These are phyloP conservation scores for Rhyzopertha dominica DNA, from an alignment of 1,140 invertebrate genomes.

Conservation along the genomic window DNA sequence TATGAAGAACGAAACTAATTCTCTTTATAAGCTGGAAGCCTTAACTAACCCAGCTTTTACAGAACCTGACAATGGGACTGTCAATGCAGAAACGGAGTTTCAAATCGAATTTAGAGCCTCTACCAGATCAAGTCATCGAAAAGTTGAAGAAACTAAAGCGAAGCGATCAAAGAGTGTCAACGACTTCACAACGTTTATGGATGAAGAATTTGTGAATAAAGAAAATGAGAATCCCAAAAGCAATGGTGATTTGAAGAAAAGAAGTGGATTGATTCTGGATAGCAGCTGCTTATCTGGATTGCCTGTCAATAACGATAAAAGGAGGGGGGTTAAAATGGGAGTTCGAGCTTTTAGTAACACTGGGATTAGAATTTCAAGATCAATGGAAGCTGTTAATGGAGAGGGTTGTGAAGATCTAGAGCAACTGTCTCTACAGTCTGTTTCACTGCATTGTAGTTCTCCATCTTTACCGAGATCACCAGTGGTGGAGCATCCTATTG, in stretches of 20 bases:
- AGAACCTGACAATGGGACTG: conserved; percentile 23
- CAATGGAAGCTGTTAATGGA: conserved; percentile 44
- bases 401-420: conserved; percentile 33
- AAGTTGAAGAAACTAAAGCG: conserved; percentile 18
- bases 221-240: conserved; percentile 60
- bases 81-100: conserved; percentile 39
- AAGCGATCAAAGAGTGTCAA: conserved; percentile 35
- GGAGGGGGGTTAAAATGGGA: conserved; percentile 67
- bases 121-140: conserved; percentile 20
- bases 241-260: conserved; percentile 11
- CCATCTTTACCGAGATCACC: conserved; percentile 31
- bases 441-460: conserved; percentile 39
- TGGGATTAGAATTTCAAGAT: conserved; percentile 36
- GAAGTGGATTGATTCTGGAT: conserved; percentile 37
- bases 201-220: conserved; percentile 61
- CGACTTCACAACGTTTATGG: conserved; percentile 24
- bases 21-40: conserved; percentile 39
- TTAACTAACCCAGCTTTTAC: conserved; percentile 27
- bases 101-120: conserved; percentile 34
- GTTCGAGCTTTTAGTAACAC: conserved; percentile 55
- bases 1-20: conserved; percentile 44
- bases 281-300: conserved; percentile 44
- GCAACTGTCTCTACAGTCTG: conserved; percentile 37
- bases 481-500: conserved; percentile 13
- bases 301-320: conserved; percentile 43